A percentile compares a stretch with the other conserved stretches of the same genome.
Conservation (phyloP, 1,140 invertebrate species). For the Camponotus floridanus region DNA sequence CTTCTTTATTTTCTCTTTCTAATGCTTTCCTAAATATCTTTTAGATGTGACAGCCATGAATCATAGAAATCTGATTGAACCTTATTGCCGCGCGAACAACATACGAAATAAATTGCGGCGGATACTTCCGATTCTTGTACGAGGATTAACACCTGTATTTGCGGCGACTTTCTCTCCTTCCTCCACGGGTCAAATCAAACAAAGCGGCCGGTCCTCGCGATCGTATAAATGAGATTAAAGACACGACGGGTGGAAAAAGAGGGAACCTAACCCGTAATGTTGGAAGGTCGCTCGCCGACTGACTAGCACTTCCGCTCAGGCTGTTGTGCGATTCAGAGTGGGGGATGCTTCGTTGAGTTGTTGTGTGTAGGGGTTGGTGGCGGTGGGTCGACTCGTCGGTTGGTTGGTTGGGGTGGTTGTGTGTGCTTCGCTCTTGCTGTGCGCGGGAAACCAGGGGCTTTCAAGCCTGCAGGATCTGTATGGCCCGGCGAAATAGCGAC, state of each 20-base stretch:
- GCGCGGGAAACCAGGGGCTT: constrained; percentile 78
- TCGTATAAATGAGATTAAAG: constrained; percentile 69
- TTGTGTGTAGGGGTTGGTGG: constrained; percentile 84
- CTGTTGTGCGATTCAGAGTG: constrained; percentile 86
- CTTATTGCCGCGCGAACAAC: constrained; percentile 46
- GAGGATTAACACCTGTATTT: constrained; percentile 55
- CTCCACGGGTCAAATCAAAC: constrained; percentile 51
- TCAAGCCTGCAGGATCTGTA: constrained; percentile 67
- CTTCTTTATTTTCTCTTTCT: background rate
- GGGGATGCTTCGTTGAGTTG: constrained; percentile 85
- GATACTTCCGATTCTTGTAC: constrained; percentile 53
- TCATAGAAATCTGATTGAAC: constrained; percentile 41
- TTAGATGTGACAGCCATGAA: constrained; percentile 15
- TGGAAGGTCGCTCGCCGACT: constrained; percentile 87
- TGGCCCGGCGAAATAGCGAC: constrained; percentile 68
- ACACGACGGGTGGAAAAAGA: constrained; percentile 78
- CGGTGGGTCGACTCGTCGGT: constrained; percentile 77
- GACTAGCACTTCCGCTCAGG: constrained; percentile 86
- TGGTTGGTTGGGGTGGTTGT: constrained; percentile 77
- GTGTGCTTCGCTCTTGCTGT: constrained; percentile 74
- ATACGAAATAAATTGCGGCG: constrained; percentile 50
- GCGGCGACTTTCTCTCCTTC: constrained; percentile 38
- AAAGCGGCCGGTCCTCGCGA: constrained; percentile 60
- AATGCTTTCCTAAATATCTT: constrained; percentile 21
- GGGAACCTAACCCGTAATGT: constrained; percentile 85